Conservation (phyloP, 2,113 vertebrate species). For the Nettapus auritus region DNA sequence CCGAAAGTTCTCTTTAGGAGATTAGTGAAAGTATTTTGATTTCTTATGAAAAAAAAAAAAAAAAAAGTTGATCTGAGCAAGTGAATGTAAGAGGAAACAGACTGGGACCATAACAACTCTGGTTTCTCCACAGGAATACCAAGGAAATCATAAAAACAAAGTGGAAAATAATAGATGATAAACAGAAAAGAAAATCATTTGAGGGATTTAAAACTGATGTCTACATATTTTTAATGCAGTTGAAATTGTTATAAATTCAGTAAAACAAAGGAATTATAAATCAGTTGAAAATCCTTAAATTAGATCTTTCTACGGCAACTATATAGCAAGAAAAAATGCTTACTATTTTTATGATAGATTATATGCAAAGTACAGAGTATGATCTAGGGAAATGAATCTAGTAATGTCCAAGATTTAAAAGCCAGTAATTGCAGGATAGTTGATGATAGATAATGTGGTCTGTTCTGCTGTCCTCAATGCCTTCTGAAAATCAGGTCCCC, state of each 20-base stretch:
- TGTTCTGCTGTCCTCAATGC: conserved; percentile 4
- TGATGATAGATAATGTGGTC: neutral
- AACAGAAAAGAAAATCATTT: neutral
- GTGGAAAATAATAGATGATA: neutral
- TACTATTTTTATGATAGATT: neutral
- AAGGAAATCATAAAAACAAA: neutral
- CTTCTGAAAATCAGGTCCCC: conserved; percentile 56
- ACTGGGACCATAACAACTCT: neutral
- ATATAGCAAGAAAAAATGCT: neutral
- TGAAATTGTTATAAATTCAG: neutral
- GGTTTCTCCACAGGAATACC: neutral
- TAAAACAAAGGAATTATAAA: neutral
- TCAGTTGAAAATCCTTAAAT: neutral
- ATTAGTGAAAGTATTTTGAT: neutral
- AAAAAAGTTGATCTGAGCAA: neutral
- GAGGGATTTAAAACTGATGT: neutral
- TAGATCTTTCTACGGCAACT: neutral
- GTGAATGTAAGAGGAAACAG: neutral
- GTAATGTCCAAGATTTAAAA: neutral
- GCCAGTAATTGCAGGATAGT: neutral
- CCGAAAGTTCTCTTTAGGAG: neutral
- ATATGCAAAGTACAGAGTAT: neutral
- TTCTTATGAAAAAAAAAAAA: neutral
- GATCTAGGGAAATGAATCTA: neutral
- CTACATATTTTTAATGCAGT: neutral